Base-by-base conservation (phyloP, 2,888 invertebrate species). In the Caradrina kadenii region DNA sequence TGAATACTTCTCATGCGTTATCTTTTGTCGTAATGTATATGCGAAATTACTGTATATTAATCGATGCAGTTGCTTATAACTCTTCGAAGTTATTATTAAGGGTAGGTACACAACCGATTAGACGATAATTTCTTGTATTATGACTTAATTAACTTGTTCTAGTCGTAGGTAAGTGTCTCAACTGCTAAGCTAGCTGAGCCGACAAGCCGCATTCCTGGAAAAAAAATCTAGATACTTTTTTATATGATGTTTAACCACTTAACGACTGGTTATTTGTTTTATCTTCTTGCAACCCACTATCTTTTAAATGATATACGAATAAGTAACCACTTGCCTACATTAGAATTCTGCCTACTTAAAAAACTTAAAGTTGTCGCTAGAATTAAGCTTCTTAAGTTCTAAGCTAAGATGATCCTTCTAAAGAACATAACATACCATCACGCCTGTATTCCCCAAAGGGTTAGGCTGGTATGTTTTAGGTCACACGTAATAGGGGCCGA, bases 91-190 rank as follows among this genome's bases (percentile, higher is more conserved):
- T 62, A 62, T 62, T 50, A 71, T 35, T 2, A 26, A 39, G n/a
- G n/a, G 54, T 55, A 42, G 13, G 31, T 50, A 31, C 42, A 48
- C 17, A 58, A 58, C 45, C 53, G 26, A 71, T 56, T 59, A 69
- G 11, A n/a, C 11, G 42, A 35, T 75, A 69, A 69, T 75, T 69
- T 35, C 22, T 62, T 75, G 69, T 74, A 60, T 49, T 58, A 35
- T 58, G 56, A 53, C 62, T 50, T 69, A 26, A 75, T 59, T 75
- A 69, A 50, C 61, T 63, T 45, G 76, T 69, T 45, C 7, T 42
- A 1, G 17, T 26, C 26, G 26, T 26, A n/a, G 11, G 6, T 52
- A 26, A 55, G 13, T 55, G 54, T 52, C 13, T 52, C 13, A 48
- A 31, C 22, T 42, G 26, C 13, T 53, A 11, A 63, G 22, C 61